These are phyloP conservation scores for Chaetodon trifasciatus DNA, from an alignment of 2,797 vertebrate genomes.

Conservation along the genomic window DNA sequence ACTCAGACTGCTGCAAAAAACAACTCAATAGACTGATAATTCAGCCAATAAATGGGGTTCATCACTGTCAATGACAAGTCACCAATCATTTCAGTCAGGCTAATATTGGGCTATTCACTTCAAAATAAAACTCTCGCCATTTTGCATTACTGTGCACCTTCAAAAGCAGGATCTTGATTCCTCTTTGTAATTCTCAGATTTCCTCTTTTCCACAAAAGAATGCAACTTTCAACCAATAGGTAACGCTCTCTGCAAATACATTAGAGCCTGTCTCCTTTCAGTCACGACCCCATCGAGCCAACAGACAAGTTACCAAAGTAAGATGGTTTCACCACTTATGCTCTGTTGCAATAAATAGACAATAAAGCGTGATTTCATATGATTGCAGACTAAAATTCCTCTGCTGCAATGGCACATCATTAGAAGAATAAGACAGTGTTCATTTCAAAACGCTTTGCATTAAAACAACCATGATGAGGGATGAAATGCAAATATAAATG, in stretches of 20 bases:
- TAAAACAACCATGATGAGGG: conserved; percentile 32
- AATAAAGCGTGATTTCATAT: conserved; percentile 41
- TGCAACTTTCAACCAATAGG: conserved; percentile 29
- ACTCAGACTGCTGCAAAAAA: conserved; percentile 48
- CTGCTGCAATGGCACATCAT: neutral
- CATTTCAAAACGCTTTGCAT: conserved; percentile 20
- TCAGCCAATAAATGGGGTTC: conserved; percentile 59
- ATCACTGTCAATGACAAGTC: conserved; percentile 57
- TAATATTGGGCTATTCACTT: conserved; percentile 51
- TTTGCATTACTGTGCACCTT: conserved; percentile 43
- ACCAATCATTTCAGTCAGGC: conserved; percentile 56
- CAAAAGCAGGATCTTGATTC: conserved; percentile 22
- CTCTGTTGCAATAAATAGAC: conserved; percentile 28
- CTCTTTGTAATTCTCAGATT: conserved; percentile 5
- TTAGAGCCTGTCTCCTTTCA: conserved; percentile 27
- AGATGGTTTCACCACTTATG: conserved; percentile 17
- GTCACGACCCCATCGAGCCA: conserved; percentile 17
- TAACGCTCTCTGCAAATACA: conserved; percentile 8
- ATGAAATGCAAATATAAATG: conserved; percentile 37
- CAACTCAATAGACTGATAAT: conserved; percentile 61
- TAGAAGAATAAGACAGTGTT: conserved; percentile 19
- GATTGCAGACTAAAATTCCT: conserved; percentile 19
- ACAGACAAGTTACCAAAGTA: neutral
- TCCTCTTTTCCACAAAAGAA: conserved; percentile 14
- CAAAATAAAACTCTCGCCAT: conserved; percentile 33